A percentile compares a stretch with the other conserved stretches of the same genome.
Evolutionary conservation across 2,113 vertebrate species (phyloP).

Genomic region (Barnardius zonarius): DNA sequence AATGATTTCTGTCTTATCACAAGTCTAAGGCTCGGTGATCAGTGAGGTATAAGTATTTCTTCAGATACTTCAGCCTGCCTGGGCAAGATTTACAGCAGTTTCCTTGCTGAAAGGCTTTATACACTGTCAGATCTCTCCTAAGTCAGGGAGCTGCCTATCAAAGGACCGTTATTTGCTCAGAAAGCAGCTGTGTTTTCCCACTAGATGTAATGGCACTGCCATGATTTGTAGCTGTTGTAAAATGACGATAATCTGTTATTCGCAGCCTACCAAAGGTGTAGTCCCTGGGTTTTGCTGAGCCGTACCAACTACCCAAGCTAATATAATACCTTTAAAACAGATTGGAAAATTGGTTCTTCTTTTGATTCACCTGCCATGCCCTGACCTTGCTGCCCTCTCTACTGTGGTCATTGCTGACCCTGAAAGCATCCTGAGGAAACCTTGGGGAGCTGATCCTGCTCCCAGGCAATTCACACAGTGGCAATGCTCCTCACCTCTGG

Average conservation of each 20-base stretch:
- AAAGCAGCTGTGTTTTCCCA: slow-evolving; percentile 41
- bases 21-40: slow-evolving; percentile 29
- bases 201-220: not conserved
- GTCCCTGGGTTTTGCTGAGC: not conserved
- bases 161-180: slow-evolving; percentile 22
- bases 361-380: not conserved
- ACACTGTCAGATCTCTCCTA: slow-evolving; percentile 18
- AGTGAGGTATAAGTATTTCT: slow-evolving; percentile 35
- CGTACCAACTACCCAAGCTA: not conserved
- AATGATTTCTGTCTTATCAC: slow-evolving; percentile 37
- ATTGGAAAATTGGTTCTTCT: not conserved
- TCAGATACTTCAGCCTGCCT: slow-evolving; percentile 27
- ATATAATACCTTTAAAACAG: not conserved
- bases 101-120: slow-evolving; percentile 34
- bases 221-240: slow-evolving; percentile 16
- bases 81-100: slow-evolving; percentile 10
- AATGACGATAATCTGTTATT: slow-evolving; percentile 37
- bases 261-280: not conserved
- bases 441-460: not conserved
- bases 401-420: not conserved
- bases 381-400: not conserved
- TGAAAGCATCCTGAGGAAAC: not conserved
- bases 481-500: not conserved
- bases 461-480: not conserved
- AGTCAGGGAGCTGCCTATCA: not conserved